Percentiles rank a stretch among this genome's conserved stretches.
phyloP scores from a whole-genome alignment of 2,888 invertebrate genomes.

The Pristionchus mayeri region DNA sequence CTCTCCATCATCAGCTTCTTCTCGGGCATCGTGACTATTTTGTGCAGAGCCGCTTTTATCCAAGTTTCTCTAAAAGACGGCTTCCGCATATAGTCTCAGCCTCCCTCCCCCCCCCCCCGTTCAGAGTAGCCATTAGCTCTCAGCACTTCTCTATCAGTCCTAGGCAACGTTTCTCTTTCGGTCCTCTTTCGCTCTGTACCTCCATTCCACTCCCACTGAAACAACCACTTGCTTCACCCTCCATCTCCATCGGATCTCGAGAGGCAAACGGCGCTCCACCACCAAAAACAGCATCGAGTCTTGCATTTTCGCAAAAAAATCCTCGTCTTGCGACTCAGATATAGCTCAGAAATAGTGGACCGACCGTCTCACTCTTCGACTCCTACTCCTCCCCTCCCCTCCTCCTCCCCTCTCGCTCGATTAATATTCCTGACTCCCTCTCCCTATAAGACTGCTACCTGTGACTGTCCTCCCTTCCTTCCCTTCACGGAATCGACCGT shows the following conservation, averaged over 20 bases:
- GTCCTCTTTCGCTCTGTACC: neutral
- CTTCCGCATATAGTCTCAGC: neutral
- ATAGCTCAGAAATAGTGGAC: conserved; percentile 21
- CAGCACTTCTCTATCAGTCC: conserved; percentile 7
- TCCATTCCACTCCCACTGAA: conserved; percentile 27
- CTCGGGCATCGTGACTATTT: neutral
- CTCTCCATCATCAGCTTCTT: neutral
- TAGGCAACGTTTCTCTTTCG: conserved; percentile 26
- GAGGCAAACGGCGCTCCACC: neutral
- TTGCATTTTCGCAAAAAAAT: neutral
- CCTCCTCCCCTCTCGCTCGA: conserved; percentile 16
- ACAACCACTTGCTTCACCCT: conserved; percentile 10
- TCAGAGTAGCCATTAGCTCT: neutral
- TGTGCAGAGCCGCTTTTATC: neutral
- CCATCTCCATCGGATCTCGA: neutral
- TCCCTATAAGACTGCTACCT: neutral
- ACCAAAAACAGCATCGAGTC: neutral
- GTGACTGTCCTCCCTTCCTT: neutral
- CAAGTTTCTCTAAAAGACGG: conserved; percentile 1
- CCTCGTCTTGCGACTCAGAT: no score
- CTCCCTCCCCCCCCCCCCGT: neutral
- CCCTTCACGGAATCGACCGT: neutral
- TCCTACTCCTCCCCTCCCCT: neutral
- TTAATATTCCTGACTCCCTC: conserved; percentile 43
- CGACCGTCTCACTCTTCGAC: neutral